Percentiles rank a stretch among this genome's conserved stretches.
These are phyloP conservation scores for Masnerella sp. DNA, from an alignment of 2,888 invertebrate species.

Conservation along the genomic window DNA sequence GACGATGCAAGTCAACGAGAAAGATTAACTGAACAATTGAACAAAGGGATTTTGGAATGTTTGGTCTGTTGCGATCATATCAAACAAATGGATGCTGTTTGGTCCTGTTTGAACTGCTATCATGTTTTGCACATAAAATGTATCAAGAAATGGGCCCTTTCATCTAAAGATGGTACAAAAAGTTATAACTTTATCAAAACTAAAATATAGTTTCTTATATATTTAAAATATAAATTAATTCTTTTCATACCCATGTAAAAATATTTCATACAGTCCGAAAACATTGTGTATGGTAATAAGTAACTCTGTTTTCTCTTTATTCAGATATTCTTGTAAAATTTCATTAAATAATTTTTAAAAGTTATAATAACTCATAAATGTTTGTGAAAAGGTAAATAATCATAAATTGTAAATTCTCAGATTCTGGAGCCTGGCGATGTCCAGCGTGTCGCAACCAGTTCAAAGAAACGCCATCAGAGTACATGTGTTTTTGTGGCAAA, in stretches of 20 bases:
- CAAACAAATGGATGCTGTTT: constrained; percentile 87
- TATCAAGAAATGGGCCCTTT: constrained; percentile 93
- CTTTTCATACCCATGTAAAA: no score
- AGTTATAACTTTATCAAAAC: no score
- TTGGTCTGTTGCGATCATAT: constrained; percentile 95
- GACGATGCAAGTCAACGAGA: constrained; percentile 88
- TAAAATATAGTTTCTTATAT: no score
- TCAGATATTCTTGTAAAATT: no score
- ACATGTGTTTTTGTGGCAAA: constrained; percentile 95
- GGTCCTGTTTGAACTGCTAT: constrained; percentile 95
- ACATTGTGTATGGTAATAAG: not conserved
- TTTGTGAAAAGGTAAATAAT: not conserved
- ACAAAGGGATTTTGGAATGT: constrained; percentile 91
- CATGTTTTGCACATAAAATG: constrained; percentile 95
- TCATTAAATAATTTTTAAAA: no score
- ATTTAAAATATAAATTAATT: no score
- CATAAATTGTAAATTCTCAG: constrained; percentile 68
- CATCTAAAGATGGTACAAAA: constrained; percentile 84
- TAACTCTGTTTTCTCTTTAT: no score
- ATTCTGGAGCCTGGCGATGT: constrained; percentile 92
- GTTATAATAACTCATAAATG: not conserved
- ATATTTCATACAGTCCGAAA: not conserved
- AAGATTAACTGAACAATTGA: constrained; percentile 89
- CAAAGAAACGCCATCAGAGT: constrained; percentile 86
- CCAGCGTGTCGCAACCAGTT: constrained; percentile 95